Evolutionary conservation across 2,113 vertebrate genomes (phyloP), one percentile per base, ranked within the genome.

Genomic region (Neolamprologus modestus): DNA sequence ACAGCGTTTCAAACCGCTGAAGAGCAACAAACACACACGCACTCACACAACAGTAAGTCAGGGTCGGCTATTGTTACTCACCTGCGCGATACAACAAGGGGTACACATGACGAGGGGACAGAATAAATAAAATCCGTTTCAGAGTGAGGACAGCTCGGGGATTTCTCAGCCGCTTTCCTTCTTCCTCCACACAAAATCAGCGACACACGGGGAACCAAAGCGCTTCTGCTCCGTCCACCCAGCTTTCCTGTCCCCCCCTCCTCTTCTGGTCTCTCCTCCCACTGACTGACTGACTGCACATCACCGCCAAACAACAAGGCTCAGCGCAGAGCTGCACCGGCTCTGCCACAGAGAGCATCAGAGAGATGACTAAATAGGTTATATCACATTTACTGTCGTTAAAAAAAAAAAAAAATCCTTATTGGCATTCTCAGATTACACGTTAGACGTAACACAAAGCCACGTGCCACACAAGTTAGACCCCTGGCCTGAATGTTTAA

Each of bases 31-130:
- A 26, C 61, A 63, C 19, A 54, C 31, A 35, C 61, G 17, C 31
- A 13, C 61, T 47, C n/a, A 42, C 31, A 73, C 45, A 68, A 55
- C 37, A n/a, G 45, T 5, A n/a, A 66, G 33, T 21, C 42, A 3
- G 55, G n/a, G 55, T n/a, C 5, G 31, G 3, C 1, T 40, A 16
- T 33, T 66, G 82, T 85, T 94, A 14, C 96, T 96, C 84, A 97
- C 96, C 96, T 97, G 96, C 55, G 95, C 85, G n/a, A 96, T 10
- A 82, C 96, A 97, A 59, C 96, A 96, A 83, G 91, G 95, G 2
- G 81, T 89, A 21, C 95, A 96, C 96, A 96, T 96, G 7, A 85
- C 50, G 71, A 5, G 3, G 5, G 11, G 37, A 28, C 19, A 17
- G 24, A 53, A 26, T 79, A 5, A 82, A 82, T 63, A 47, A 50